Base-by-base conservation (phyloP, 2,888 invertebrate species). In the Parascotia fuliginaria region DNA sequence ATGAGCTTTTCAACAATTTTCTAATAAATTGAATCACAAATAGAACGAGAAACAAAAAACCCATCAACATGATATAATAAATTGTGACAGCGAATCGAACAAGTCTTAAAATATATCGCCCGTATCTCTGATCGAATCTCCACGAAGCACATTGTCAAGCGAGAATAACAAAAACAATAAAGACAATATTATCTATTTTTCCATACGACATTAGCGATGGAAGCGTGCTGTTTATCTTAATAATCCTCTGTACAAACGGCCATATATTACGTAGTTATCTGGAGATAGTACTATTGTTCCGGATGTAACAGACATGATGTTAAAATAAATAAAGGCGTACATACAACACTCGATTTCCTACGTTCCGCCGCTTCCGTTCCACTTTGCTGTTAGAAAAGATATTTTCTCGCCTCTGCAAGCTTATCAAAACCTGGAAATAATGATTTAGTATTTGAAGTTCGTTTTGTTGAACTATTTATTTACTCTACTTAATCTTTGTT, bases 231-330 rank as follows among this genome's bases (percentile, higher is more conserved):
- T 60, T 66, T 64, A 69, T 65, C 67, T 66, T 45, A 60, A 65
- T 67, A 69, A 69, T 69, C 55, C 49, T 45, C 27, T 44, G 54
- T 58, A 61, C 50, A 53, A 51, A 60, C 47, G 46, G 52, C 71
- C 60, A 78, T 78, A 77, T 65, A 73, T 78, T 68, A 76, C 46
- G 60, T 55, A 71, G 59, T 70, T 81, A 80, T 80, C 81, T 73
- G 68, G 69, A 78, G 75, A 82, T 79, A 74, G 77, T 76, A 72
- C 81, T 78, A 77, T 80, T 80, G 79, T 79, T 79, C 81, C 85
- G 89, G 88, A 89, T 81, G 82, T 75, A 70, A 59, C 74, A 78
- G 87, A 85, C 83, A 85, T 85, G 86, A 87, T 82, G 85, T 87
- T 87, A 81, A 88, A 89, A 89, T 88, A 89, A 88, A 89, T 88